Base-by-base conservation (phyloP, 1,140 invertebrate genomes). In the Ceratina calcarata region DNA sequence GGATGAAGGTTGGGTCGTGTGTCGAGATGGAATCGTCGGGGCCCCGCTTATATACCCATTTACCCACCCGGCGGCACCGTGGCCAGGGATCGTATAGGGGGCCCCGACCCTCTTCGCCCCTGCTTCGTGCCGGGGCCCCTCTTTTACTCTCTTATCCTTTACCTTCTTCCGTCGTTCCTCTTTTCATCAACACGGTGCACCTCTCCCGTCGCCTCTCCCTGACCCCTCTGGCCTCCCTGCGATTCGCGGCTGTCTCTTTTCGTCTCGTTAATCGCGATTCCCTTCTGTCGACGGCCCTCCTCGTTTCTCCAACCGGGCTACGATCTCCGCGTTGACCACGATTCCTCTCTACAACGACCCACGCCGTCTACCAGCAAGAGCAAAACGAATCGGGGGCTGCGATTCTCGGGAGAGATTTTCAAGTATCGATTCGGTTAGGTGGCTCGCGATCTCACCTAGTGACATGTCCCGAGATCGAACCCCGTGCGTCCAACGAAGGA, bases 21-120 rank as follows among this genome's bases (percentile, higher is more conserved):
- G 91, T 93, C 92, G 90, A 89, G 90, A 83, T 85, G 83, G 88
- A 92, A 89, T 91, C 86, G 84, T 81, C 87, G 90, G 89, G 90
- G 87, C 89, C 87, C 86, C 86, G 91, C 90, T 93, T 93, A 92
- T 93, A 93, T 93, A 93, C 90, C 90, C 90, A 82, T 87, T 89
- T 87, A 88, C 91, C 90, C 89, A 90, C 89, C 37, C 90, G 77
- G 51, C 76, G 73, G 57, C 76, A 72, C 66, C 66, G 51, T 78
- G 64, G 60, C 67, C 69, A 78, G 77, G 37, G 82, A 77, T 76
- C 71, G 76, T 53, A 83, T 79, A 89, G 75, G 88, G 85, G 88
- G 86, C 82, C 89, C 84, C 82, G 74, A 74, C 86, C 86, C 80
- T 75, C 75, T 73, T 76, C 76, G 74, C 78, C 80, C 37, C 64